Evolutionary conservation across 2,888 invertebrate species (phyloP), one percentile per base, ranked within the genome.

Genomic region (Alviniconcha strummeri): DNA sequence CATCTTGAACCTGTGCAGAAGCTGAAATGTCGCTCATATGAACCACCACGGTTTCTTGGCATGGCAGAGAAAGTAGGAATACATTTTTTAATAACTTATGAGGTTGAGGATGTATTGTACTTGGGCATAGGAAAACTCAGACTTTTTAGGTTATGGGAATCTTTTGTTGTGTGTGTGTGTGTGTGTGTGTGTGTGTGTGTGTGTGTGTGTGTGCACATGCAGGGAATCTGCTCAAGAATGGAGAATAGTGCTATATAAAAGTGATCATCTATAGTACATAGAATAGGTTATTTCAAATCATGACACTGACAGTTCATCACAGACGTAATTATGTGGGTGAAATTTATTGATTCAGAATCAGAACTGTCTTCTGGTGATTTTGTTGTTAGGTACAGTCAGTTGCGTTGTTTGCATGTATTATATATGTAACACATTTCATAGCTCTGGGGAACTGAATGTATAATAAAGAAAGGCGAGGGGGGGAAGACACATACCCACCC

Each of bases 1-100:
- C 97, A 98, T 91, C 96, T 96, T 90, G 97, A 96, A 91, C 95
- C 96, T 11, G 96, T 98, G 17, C 94, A 96, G 83, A 96, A 95
- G 88, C 95, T 98, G 85, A 97, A 97, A 92, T 97, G 97, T 90
- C 96, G 97, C 85, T 96, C 96, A 0, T 95, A 95, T 89, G 94
- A 95, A 86, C 94, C 92, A 17, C 91, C 92, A 17, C 87, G 93
- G 79, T 92, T 93, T 82, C 89, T 92, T 13, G 92, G 92, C 74
- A 89, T 92, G 85, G 90, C 91, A 60, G 93, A 94, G 89, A 91
- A 91, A 89, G 93, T 93, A 36, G 36, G 36, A 36, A 36, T 36
- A 84, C 75, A 55, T 54, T 85, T 9, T 64, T 13, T 64, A 15
- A 5, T 15, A 36, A 36, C 3, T 36, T 36, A 36, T 36, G 36